Evolutionary conservation across 2,888 invertebrate genomes (phyloP).

Genomic region (Coelopa pilipes): DNA sequence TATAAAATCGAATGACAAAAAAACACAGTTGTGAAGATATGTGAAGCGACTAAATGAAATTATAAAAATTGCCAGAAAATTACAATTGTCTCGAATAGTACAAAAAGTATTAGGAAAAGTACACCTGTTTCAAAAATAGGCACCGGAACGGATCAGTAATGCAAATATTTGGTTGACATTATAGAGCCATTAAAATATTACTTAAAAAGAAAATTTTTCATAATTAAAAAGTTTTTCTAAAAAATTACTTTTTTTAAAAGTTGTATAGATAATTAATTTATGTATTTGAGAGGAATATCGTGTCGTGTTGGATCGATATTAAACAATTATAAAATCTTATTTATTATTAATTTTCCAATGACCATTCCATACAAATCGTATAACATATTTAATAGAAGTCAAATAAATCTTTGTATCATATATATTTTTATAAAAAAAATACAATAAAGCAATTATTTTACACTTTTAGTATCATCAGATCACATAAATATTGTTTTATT

Average conservation of each 20-base stretch:
- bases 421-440: slow-evolving; percentile 21
- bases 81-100: too few relatives aligned
- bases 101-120: too few relatives aligned
- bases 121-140: neutral
- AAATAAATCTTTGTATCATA: slow-evolving; percentile 4
- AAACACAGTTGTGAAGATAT: too few relatives aligned
- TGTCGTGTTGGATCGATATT: neutral
- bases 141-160: neutral
- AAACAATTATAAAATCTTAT: neutral
- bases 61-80: too few relatives aligned
- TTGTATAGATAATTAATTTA: neutral
- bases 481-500: slow-evolving; percentile 20
- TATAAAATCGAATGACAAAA: too few relatives aligned
- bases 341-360: neutral
- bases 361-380: slow-evolving; percentile 21
- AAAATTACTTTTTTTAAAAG: too few relatives aligned
- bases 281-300: neutral
- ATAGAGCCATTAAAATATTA: too few relatives aligned
- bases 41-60: too few relatives aligned
- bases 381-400: neutral
- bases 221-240: too few relatives aligned
- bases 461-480: slow-evolving; percentile 7
- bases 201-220: too few relatives aligned
- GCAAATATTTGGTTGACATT: too few relatives aligned
- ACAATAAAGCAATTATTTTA: slow-evolving; percentile 19